Evolutionary conservation across 2,113 vertebrate genomes (phyloP).

Genomic region (Xiphophorus couchianus): DNA sequence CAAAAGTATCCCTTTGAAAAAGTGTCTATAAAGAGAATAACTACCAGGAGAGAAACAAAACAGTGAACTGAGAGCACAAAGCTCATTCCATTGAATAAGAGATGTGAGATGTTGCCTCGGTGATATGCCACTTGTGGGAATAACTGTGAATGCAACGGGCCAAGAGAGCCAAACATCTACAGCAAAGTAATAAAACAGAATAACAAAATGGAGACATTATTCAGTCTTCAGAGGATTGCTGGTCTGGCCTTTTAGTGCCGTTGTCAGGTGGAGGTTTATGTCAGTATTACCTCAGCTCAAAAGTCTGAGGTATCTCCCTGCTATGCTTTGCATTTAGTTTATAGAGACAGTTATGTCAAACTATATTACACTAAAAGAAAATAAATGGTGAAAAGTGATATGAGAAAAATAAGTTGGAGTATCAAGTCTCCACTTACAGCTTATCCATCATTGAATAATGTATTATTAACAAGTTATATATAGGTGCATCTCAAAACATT

Average conservation of each 20-base stretch:
- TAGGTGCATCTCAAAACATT: neutral
- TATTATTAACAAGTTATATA: neutral
- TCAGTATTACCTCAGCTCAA: constrained; percentile 55
- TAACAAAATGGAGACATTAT: constrained; percentile 50
- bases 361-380: neutral
- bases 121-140: constrained; percentile 62
- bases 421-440: neutral
- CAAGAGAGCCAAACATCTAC: constrained; percentile 36
- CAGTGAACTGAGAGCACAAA: constrained; percentile 36
- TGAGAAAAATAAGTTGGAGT: neutral
- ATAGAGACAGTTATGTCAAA: constrained; percentile 24
- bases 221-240: constrained; percentile 33
- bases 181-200: constrained; percentile 56
- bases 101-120: constrained; percentile 58
- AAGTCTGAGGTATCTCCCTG: constrained; percentile 8
- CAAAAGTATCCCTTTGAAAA: constrained; percentile 17
- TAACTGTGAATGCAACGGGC: constrained; percentile 53
- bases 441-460: neutral
- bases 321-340: constrained; percentile 21
- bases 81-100: constrained; percentile 53
- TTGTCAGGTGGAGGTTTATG: constrained; percentile 50
- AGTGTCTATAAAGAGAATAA: constrained; percentile 2
- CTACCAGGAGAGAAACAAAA: constrained; percentile 4
- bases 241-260: constrained; percentile 26
- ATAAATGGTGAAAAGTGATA: neutral